These are phyloP conservation scores for Drosophila asahinai DNA, from an alignment of 1,140 invertebrate species.

Conservation along the genomic window DNA sequence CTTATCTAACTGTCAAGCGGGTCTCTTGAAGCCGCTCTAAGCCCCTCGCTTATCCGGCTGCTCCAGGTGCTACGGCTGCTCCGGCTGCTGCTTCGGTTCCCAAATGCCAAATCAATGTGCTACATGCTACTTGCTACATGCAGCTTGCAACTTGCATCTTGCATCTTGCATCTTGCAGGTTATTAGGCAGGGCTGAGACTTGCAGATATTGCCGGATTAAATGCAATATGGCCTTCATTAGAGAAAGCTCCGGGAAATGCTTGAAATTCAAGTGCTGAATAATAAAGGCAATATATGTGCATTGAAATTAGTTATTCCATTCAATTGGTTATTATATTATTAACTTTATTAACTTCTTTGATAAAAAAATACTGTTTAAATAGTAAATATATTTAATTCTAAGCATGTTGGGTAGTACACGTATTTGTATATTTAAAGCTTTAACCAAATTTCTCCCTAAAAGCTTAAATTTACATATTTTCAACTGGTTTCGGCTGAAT, in stretches of 20 bases:
- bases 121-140: not conserved
- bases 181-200: constrained; percentile 12
- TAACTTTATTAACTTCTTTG: too few species aligned
- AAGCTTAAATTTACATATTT: not conserved
- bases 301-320: too few species aligned
- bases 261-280: too few species aligned
- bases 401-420: too few species aligned
- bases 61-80: not conserved
- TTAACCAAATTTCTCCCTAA: not conserved
- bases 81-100: not conserved
- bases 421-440: too few species aligned
- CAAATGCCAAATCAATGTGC: constrained; percentile 38
- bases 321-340: too few species aligned
- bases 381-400: too few species aligned
- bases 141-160: not conserved
- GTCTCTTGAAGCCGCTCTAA: constrained; percentile 34
- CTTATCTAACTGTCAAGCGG: constrained; percentile 50
- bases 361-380: too few species aligned
- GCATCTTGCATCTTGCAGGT: not conserved
- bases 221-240: constrained; percentile 20
- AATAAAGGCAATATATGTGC: not conserved
- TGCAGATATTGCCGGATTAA: constrained; percentile 29
- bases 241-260: too few species aligned
- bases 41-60: constrained; percentile 11
- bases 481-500: not conserved